Percentiles rank a stretch among this genome's conserved stretches.
phyloP scores from a whole-genome alignment of 2,888 invertebrate species.

The Brachylomia viminalis region DNA sequence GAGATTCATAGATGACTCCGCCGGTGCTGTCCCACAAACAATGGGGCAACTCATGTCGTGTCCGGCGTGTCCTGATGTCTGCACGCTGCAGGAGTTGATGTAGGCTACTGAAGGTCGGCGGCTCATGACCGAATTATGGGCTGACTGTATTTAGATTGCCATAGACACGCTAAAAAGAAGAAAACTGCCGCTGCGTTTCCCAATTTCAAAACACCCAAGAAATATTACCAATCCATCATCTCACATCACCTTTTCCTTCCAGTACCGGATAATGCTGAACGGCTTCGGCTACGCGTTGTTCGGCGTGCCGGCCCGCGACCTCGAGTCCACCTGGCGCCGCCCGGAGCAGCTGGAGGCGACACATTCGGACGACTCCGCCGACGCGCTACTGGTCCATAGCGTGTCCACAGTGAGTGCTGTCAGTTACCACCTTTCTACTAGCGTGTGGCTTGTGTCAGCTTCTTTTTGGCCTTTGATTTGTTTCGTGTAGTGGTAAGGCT shows the following conservation, averaged over 20 bases:
- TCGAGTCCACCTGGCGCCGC: slow-evolving; percentile 93
- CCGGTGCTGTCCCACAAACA: no score
- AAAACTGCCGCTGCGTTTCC: no score
- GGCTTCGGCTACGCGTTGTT: slow-evolving; percentile 95
- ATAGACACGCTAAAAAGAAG: not conserved
- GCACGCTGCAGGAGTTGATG: no score
- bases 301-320: slow-evolving; percentile 93
- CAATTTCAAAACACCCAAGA: not conserved
- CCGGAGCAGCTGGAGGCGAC: slow-evolving; percentile 89
- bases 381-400: slow-evolving; percentile 91
- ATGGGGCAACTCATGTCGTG: no score
- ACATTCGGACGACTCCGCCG: slow-evolving; percentile 86
- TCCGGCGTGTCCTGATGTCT: no score
- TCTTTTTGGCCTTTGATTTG: slow-evolving; percentile 58
- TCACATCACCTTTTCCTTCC: slow-evolving; percentile 66
- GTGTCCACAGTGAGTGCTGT: slow-evolving; percentile 91
- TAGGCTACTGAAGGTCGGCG: no score
- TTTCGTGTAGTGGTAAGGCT: slow-evolving; percentile 62
- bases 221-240: not conserved
- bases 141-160: not conserved
- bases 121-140: no score
- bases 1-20: no score
- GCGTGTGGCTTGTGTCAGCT: slow-evolving; percentile 66
- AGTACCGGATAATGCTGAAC: slow-evolving; percentile 96
- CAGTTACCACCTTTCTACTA: slow-evolving; percentile 82